Percentiles rank a stretch among this genome's conserved stretches.
These are phyloP conservation scores for Murina feae DNA, from an alignment of 2,113 vertebrate species.

Conservation along the genomic window DNA sequence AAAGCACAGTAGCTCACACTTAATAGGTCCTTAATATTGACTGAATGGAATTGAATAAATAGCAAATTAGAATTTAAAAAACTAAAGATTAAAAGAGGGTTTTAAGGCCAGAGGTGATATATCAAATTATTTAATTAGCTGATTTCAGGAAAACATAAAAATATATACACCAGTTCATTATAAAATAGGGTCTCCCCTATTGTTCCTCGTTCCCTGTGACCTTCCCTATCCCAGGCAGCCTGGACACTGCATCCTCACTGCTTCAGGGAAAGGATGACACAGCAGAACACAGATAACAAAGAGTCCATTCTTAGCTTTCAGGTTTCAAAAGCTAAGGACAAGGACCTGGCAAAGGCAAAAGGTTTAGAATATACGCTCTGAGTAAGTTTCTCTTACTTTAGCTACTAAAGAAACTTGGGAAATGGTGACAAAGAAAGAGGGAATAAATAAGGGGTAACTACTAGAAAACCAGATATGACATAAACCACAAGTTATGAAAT, in stretches of 20 bases:
- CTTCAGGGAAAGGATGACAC: conserved; percentile 48
- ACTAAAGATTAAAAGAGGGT: not conserved
- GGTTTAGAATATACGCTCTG: not conserved
- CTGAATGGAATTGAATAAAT: not conserved
- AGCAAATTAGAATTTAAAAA: conserved; percentile 35
- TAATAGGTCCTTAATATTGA: not conserved
- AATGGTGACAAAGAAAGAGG: not conserved
- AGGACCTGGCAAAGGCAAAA: conserved; percentile 10
- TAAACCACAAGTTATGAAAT: not conserved
- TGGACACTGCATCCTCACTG: not conserved
- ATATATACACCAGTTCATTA: conserved; percentile 4
- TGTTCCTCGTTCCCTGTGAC: conserved; percentile 10
- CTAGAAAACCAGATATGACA: not conserved
- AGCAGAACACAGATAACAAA: conserved; percentile 60
- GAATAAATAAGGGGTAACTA: not conserved
- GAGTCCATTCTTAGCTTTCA: conserved; percentile 43
- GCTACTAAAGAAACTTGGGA: not conserved
- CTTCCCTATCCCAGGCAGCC: not conserved
- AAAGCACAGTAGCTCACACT: not conserved
- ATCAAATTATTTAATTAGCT: conserved; percentile 17
- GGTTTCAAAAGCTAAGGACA: conserved; percentile 33
- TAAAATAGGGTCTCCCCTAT: not conserved
- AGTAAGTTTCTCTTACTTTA: not conserved
- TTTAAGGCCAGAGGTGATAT: not conserved
- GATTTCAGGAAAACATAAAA: not conserved